Conservation (phyloP, 2,888 invertebrate species). For the Oxycera nigricornis region DNA sequence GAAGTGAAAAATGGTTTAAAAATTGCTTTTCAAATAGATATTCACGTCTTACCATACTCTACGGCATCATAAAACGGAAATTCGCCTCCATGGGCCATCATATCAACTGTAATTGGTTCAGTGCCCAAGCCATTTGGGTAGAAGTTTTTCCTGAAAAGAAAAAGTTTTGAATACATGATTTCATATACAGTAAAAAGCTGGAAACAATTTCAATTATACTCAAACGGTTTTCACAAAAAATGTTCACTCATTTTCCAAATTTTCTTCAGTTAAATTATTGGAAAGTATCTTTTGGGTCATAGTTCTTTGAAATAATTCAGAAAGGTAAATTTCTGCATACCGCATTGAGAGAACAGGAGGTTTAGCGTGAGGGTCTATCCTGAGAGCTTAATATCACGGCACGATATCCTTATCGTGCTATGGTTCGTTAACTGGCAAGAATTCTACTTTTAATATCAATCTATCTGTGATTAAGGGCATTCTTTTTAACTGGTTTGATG, state of each 20-base stretch:
- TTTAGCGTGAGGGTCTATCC: too few relatives aligned
- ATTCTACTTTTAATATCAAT: too few relatives aligned
- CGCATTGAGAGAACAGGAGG: too few relatives aligned
- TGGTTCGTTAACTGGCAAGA: too few relatives aligned
- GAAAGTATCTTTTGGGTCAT: too few relatives aligned
- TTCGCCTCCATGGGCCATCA: constrained; percentile 71
- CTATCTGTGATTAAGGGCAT: too few relatives aligned
- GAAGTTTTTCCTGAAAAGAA: constrained; percentile 66
- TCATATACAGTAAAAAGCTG: not conserved
- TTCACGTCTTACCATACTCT: constrained; percentile 48
- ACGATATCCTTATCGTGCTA: too few relatives aligned
- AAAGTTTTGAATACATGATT: not conserved
- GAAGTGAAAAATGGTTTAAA: not conserved
- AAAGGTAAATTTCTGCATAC: too few relatives aligned
- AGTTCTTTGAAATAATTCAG: too few relatives aligned
- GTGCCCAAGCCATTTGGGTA: constrained; percentile 62
- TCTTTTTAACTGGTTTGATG: too few relatives aligned
- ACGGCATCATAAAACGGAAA: constrained; percentile 65
- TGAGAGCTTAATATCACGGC: too few relatives aligned
- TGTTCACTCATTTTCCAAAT: not conserved
- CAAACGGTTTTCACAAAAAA: not conserved
- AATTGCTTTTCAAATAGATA: not conserved
- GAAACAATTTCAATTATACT: too few relatives aligned
- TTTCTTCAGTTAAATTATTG: not conserved
- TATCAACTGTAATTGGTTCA: constrained; percentile 58